Evolutionary conservation across 1,140 invertebrate genomes (phyloP), one percentile per base, ranked within the genome.

Genomic region (Epicauta chinensis): DNA sequence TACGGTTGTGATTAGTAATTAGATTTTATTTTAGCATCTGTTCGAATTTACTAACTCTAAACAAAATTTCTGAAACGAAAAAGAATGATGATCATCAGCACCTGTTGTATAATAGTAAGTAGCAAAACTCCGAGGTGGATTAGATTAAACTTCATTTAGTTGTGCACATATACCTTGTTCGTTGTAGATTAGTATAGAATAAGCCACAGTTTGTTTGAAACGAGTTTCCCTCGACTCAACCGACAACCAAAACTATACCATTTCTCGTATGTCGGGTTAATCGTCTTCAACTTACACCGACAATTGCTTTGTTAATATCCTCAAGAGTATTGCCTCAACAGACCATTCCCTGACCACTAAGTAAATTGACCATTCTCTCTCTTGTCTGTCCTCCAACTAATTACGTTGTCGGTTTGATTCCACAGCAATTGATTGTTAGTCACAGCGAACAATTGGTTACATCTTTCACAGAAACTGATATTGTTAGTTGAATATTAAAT

Each of bases 101-200:
- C 50, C 50, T 52, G 50, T 52, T 52, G 50, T 52, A 35, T 7
- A n/a, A n/a, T 23, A 23, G 4, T 23, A 23, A 23, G 2, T 23
- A 23, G 48, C 41, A 39, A 41, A 52, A 42, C 23, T 23, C 42
- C 39, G 37, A 51, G 44, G 40, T 29, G 32, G 50, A 52, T 52
- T 52, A 52, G 39, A 52, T 52, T 52, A 52, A 52, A 52, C 40
- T 45, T 52, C 50, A 52, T 52, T 52, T 52, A 44, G 50, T 43
- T 52, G 48, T 51, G 38, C 48, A 47, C 45, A 47, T 23, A 23
- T 47, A 37, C 45, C 34, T 37, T 34, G 7, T 7, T 47, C 35
- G 30, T 34, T 34, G 34, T 47, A 47, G 45, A 47, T 47, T 47
- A 47, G 45, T 37, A 37, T 11, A 37, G 38, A 47, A 47, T 47